Conservation (phyloP, 1,140 invertebrate genomes). For the Gryon sp. region DNA sequence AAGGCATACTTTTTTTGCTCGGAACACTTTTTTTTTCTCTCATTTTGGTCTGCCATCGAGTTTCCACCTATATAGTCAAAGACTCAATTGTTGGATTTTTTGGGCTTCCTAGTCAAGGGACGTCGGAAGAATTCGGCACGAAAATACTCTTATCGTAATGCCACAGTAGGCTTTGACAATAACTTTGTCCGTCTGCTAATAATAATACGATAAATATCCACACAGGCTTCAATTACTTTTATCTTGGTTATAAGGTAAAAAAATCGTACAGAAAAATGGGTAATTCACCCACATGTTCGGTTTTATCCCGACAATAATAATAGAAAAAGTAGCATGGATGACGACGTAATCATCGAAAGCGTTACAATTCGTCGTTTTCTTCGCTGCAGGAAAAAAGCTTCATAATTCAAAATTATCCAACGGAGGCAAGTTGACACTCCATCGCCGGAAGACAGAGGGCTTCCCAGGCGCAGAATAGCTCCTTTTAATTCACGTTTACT, state of each 20-base stretch:
- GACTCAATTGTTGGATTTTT: constrained; percentile 63
- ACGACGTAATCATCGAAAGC: constrained; percentile 51
- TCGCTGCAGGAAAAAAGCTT: constrained; percentile 35
- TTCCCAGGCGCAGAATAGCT: constrained; percentile 61
- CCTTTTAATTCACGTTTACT: constrained; percentile 79
- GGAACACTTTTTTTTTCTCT: constrained; percentile 38
- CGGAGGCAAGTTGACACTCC: constrained; percentile 56
- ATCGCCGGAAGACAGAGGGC: constrained; percentile 59
- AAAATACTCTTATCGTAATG: constrained; percentile 65
- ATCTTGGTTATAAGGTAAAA: too few species aligned
- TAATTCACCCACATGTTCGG: neutral
- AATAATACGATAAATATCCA: constrained; percentile 50
- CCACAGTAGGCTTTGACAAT: constrained; percentile 52
- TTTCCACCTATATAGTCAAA: constrained; percentile 41
- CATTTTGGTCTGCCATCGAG: constrained; percentile 50
- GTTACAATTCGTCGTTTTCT: constrained; percentile 46
- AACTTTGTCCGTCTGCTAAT: constrained; percentile 40
- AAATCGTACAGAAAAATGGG: too few species aligned
- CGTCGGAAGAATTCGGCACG: constrained; percentile 48
- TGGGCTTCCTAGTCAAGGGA: constrained; percentile 67
- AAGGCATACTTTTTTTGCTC: constrained; percentile 23
- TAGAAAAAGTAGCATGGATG: constrained; percentile 23
- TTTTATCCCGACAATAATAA: constrained; percentile 10
- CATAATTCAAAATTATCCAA: constrained; percentile 61
- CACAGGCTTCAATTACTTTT: constrained; percentile 32